These are phyloP conservation scores for Drosophila kuntzei DNA, from an alignment of 2,888 invertebrate species.

Conservation along the genomic window DNA sequence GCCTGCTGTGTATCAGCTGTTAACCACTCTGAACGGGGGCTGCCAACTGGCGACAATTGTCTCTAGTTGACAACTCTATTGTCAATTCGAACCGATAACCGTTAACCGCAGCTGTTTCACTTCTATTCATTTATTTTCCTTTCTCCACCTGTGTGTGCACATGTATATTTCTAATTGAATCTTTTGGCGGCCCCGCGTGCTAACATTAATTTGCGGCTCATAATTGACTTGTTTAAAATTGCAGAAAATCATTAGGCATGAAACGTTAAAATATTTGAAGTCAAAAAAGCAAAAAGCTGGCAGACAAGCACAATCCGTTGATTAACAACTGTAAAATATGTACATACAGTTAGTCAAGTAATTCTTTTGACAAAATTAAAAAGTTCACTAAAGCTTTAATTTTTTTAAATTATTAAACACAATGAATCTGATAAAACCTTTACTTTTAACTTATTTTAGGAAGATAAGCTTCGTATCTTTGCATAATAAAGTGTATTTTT, in stretches of 20 bases:
- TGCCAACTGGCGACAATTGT: slow-evolving; percentile 18
- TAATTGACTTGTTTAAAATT: slow-evolving; percentile 78
- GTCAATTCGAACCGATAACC: slow-evolving; percentile 5
- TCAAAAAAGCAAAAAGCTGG: slow-evolving; percentile 25
- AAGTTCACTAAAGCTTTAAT: neutral
- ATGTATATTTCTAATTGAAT: slow-evolving; percentile 20
- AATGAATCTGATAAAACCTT: too few relatives aligned
- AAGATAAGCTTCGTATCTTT: neutral
- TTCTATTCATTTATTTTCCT: neutral
- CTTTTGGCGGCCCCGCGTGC: slow-evolving; percentile 51
- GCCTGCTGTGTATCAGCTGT: slow-evolving; percentile 30
- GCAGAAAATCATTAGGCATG: slow-evolving; percentile 67
- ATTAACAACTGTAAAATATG: slow-evolving; percentile 55
- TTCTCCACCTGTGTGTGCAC: neutral
- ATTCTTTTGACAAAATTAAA: neutral
- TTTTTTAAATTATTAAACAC: too few relatives aligned
- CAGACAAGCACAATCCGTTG: slow-evolving; percentile 27
- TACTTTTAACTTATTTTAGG: too few relatives aligned
- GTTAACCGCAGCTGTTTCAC: slow-evolving; percentile 3
- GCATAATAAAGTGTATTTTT: neutral
- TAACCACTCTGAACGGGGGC: slow-evolving; percentile 7
- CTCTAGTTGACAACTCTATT: slow-evolving; percentile 18
- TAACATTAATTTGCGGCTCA: slow-evolving; percentile 56
- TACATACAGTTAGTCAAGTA: neutral
- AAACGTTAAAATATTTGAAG: slow-evolving; percentile 50